These are phyloP conservation scores for Leucozona laternaria DNA, from an alignment of 2,888 invertebrate species.

Conservation along the genomic window DNA sequence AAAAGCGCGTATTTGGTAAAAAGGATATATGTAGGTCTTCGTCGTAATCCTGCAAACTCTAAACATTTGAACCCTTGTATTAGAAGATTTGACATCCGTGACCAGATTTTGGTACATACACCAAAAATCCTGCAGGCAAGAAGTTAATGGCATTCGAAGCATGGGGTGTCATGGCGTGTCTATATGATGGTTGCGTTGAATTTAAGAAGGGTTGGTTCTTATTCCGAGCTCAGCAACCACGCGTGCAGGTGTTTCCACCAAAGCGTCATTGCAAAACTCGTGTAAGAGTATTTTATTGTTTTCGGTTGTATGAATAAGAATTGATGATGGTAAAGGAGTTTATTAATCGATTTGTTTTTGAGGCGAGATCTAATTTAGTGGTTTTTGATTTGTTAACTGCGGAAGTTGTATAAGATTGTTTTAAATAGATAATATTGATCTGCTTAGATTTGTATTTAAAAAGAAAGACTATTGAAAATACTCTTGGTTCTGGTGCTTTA, in stretches of 20 bases:
- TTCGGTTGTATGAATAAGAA: conserved; percentile 60
- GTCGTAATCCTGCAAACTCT: conserved; percentile 46
- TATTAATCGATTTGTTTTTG: conserved; percentile 40
- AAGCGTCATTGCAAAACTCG: conserved; percentile 34
- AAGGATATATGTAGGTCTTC: conserved; percentile 35
- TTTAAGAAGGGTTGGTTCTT: conserved; percentile 48
- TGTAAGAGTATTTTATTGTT: conserved; percentile 61
- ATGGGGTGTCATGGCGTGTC: background rate
- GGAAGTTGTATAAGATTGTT: background rate
- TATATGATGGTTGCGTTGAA: conserved; percentile 21
- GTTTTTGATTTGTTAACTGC: background rate
- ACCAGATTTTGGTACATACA: conserved; percentile 75
- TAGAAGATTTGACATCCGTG: conserved; percentile 68
- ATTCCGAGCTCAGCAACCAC: conserved; percentile 32
- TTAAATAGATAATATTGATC: background rate
- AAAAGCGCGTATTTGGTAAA: conserved; percentile 33
- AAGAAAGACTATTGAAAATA: too few relatives aligned
- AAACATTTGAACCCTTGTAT: conserved; percentile 50
- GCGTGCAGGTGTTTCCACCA: conserved; percentile 63
- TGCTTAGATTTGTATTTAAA: too few relatives aligned
- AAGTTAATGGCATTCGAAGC: conserved; percentile 57
- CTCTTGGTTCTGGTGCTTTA: too few relatives aligned
- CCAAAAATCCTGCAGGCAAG: conserved; percentile 65
- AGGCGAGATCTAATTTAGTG: conserved; percentile 4
- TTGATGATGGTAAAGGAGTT: conserved; percentile 64